These are phyloP conservation scores for Dorcus parallelipipedus DNA, from an alignment of 2,888 invertebrate genomes.

Conservation along the genomic window DNA sequence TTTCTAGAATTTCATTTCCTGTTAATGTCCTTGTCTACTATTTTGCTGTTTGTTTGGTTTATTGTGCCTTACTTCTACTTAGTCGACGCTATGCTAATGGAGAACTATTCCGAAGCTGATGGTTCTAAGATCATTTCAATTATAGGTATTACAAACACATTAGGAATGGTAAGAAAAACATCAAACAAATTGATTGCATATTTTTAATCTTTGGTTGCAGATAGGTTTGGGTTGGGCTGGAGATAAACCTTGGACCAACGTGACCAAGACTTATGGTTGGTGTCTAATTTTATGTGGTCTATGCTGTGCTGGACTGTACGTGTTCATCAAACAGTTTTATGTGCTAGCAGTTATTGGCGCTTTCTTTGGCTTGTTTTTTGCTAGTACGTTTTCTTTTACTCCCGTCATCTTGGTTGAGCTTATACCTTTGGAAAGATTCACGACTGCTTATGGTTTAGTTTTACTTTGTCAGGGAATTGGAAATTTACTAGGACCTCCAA, in stretches of 20 bases:
- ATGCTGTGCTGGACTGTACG: constrained; percentile 58
- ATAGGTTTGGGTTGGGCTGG: constrained; percentile 84
- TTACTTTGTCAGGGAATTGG: constrained; percentile 89
- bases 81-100: constrained; percentile 75
- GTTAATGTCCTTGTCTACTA: constrained; percentile 79
- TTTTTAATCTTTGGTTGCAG: constrained; percentile 45
- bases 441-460: constrained; percentile 87
- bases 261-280: constrained; percentile 76
- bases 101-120: constrained; percentile 67
- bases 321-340: constrained; percentile 43
- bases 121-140: constrained; percentile 79
- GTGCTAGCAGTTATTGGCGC: constrained; percentile 49
- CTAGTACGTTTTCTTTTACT: constrained; percentile 88
- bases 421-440: constrained; percentile 87
- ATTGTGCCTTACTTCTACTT: constrained; percentile 95
- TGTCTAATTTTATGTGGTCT: constrained; percentile 70
- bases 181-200: neutral
- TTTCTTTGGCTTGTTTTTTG: constrained; percentile 85
- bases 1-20: constrained; percentile 76
- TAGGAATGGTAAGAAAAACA: constrained; percentile 71
- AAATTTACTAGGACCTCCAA: constrained; percentile 85
- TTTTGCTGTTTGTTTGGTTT: constrained; percentile 88
- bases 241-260: constrained; percentile 79
- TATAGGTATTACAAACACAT: constrained; percentile 85
- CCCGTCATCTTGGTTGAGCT: constrained; percentile 85